Conservation (phyloP, 1,140 invertebrate genomes). For the Lordiphosa clarofinis region DNA sequence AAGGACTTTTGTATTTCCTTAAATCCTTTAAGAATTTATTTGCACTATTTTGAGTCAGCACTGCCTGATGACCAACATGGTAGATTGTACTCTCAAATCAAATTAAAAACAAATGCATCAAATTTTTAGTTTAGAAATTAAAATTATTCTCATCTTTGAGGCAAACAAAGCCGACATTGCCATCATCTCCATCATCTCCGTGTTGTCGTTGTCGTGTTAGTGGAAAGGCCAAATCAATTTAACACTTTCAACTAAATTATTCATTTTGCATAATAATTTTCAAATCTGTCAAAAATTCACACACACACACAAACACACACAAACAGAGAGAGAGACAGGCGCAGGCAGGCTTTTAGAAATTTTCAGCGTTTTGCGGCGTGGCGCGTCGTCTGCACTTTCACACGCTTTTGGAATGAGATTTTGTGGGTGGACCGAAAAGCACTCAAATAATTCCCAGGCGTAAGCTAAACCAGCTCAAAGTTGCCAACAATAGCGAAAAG, state of each 20-base stretch:
- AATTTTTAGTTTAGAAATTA: no score
- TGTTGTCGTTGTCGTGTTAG: slow-evolving; percentile 29
- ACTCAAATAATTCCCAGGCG: slow-evolving; percentile 76
- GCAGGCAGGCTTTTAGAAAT: slow-evolving; percentile 41
- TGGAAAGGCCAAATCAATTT: slow-evolving; percentile 75
- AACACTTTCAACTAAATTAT: slow-evolving; percentile 77
- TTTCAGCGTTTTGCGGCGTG: slow-evolving; percentile 38
- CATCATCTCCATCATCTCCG: slow-evolving; percentile 58
- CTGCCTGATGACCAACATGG: no score
- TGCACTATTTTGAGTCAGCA: no score
- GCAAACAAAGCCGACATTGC: slow-evolving; percentile 39
- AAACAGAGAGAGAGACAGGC: slow-evolving; percentile 1
- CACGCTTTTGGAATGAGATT: slow-evolving; percentile 40
- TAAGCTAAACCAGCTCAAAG: slow-evolving; percentile 74
- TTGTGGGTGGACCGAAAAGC: slow-evolving; percentile 46
- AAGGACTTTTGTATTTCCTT: no score
- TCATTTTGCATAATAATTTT: slow-evolving; percentile 78
- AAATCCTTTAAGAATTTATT: no score
- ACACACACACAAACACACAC: slow-evolving; percentile 25
- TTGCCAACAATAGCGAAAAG: slow-evolving; percentile 63
- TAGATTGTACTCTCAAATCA: no score
- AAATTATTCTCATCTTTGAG: no score
- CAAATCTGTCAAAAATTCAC: slow-evolving; percentile 72
- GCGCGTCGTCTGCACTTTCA: slow-evolving; percentile 67
- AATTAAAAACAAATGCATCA: no score